These are phyloP conservation scores for Salvelinus fontinalis DNA, from an alignment of 2,113 vertebrate genomes.

Conservation along the genomic window DNA sequence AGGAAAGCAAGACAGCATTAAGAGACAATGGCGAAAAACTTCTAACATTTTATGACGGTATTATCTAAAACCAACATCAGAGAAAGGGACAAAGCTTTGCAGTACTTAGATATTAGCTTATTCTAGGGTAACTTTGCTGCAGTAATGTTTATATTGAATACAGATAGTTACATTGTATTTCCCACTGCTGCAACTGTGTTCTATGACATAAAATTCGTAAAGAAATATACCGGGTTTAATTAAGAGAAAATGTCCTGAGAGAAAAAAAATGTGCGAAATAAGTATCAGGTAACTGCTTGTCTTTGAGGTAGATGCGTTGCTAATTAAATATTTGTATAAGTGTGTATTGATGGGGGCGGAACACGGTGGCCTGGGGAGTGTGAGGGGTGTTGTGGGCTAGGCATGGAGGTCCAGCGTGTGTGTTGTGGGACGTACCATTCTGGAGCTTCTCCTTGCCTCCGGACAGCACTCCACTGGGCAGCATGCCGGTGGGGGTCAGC, in stretches of 20 bases:
- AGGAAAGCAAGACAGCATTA: constrained; percentile 63
- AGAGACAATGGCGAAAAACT: constrained; percentile 64
- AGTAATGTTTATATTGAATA: neutral
- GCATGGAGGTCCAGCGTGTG: constrained; percentile 19
- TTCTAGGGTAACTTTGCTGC: neutral
- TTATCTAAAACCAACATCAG: neutral
- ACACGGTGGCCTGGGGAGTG: neutral
- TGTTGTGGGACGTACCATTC: constrained; percentile 84
- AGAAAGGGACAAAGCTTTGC: neutral
- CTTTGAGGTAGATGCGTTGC: neutral
- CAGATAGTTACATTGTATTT: neutral
- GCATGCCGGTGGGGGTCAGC: constrained; percentile 96
- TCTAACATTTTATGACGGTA: constrained; percentile 26
- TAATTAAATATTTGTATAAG: constrained; percentile 13
- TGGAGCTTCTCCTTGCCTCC: constrained; percentile 97
- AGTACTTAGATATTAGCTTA: neutral
- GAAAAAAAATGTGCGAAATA: too few species aligned
- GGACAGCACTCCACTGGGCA: constrained; percentile 95
- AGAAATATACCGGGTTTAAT: too few species aligned
- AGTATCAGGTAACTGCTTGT: too few species aligned
- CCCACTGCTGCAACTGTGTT: neutral
- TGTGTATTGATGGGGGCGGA: constrained; percentile 8
- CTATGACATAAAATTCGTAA: too few species aligned
- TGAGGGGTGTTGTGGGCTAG: neutral
- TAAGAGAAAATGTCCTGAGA: too few species aligned